Conservation (phyloP, 2,888 invertebrate genomes). For the Cataglyphis rosenhaueri region DNA sequence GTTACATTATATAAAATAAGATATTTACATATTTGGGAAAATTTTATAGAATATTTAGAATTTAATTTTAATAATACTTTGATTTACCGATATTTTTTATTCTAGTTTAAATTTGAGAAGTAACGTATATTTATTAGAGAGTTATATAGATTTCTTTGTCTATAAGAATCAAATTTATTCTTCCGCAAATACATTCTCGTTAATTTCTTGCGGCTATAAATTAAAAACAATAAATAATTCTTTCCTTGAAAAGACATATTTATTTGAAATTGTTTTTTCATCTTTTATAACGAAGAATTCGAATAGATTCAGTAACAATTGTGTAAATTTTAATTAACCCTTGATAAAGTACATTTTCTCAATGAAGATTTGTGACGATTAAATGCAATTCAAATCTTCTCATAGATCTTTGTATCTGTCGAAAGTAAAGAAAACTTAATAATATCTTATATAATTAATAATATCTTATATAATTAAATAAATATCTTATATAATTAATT, state of each 20-base stretch:
- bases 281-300: not conserved
- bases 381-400: constrained; percentile 17
- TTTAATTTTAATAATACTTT: not conserved
- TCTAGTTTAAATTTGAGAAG: not conserved
- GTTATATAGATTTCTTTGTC: not conserved
- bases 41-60: not conserved
- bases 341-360: not conserved
- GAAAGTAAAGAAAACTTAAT: constrained; percentile 26
- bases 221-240: not conserved
- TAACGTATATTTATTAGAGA: not conserved
- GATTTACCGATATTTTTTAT: not conserved
- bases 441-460: constrained; percentile 17
- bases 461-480: too few species aligned
- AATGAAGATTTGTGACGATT: constrained; percentile 9
- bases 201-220: not conserved
- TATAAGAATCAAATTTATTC: not conserved
- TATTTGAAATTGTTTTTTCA: not conserved
- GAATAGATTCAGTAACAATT: not conserved
- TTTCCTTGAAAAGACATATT: not conserved
- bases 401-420: not conserved
- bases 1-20: not conserved
- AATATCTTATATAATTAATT: constrained; percentile 23
- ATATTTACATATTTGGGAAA: not conserved
- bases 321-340: constrained; percentile 35
- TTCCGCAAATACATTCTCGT: not conserved